phyloP scores from a whole-genome alignment of 2,113 vertebrate genomes.

The Syngnathus typhle region DNA sequence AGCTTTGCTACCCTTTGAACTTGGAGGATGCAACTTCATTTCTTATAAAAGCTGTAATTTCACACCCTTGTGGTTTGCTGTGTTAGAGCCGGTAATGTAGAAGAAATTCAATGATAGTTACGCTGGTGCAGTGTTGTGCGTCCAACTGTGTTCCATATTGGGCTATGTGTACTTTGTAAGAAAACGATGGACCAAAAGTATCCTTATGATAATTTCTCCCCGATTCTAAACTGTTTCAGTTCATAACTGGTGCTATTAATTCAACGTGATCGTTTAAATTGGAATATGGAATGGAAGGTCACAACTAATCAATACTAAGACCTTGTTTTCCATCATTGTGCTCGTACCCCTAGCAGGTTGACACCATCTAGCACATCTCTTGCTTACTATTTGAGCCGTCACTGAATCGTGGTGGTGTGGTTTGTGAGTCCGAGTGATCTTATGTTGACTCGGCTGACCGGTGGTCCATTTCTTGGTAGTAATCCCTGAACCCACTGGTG shows the following conservation, averaged over 20 bases:
- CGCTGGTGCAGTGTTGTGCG: neutral
- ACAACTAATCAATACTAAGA: neutral
- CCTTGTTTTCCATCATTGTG: neutral
- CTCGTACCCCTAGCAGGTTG: neutral
- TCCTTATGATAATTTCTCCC: neutral
- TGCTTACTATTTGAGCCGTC: neutral
- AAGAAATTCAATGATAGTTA: neutral
- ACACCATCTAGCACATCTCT: neutral
- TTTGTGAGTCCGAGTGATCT: neutral
- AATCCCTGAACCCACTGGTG: too few relatives aligned
- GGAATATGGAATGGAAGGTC: neutral
- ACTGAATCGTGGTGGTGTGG: neutral
- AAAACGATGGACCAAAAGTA: neutral
- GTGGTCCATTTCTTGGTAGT: too few relatives aligned
- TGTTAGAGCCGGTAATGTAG: neutral
- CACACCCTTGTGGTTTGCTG: slow-evolving; percentile 2
- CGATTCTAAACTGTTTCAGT: too few relatives aligned
- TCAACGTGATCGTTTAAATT: too few relatives aligned
- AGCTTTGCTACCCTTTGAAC: neutral
- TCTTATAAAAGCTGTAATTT: neutral
- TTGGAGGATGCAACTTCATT: neutral
- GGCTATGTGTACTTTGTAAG: neutral
- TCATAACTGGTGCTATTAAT: too few relatives aligned
- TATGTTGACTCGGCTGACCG: neutral
- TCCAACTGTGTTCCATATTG: neutral